Evolutionary conservation across 2,113 vertebrate genomes (phyloP), one percentile per base, ranked within the genome.

Genomic region (Microcebus jonahi): DNA sequence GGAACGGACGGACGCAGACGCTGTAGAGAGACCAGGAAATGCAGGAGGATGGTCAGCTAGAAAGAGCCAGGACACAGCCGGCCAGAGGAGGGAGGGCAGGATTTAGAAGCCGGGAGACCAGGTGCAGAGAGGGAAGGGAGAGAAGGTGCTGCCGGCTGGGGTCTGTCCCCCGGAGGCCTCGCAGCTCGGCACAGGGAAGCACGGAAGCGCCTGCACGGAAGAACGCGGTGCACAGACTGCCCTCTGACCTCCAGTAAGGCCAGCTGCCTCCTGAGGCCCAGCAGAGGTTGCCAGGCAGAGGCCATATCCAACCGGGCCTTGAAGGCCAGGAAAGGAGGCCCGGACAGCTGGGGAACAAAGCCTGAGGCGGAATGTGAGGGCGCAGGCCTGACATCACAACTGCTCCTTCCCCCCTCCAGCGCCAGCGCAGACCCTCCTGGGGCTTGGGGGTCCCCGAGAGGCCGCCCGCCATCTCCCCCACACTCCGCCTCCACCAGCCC

Each of bases 161-260:
- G 71, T 29, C 12, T 82, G 70, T 11, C 48, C 42, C 39, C 53
- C 36, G 34, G 23, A 85, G 18, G n/a, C 80, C 73, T 8, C 6
- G 36, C 8, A 21, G 59, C 67, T 34, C 59, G 55, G 75, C 88
- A 2, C 79, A 14, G 18, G 63, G 17, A 8, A 7, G 25, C 29
- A 12, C 84, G 29, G 73, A 29, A 27, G 8, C 8, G 29, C 4
- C 23, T 9, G 21, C n/a, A 45, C 48, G 0, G 0, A 0, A 3
- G 59, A 36, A 27, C 23, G 2, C 45, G 27, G 27, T 4, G 13
- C 48, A 0, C 10, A 8, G 48, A 39, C 65, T 53, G 59, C 70
- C 34, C 76, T 68, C 75, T 27, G 75, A 50, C 45, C 45, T 23
- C 29, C 4, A 34, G 4, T 50, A 39, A 59, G 67, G 34, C 88